Conservation (phyloP, 1,140 invertebrate species). For the Sitodiplosis mosellana region DNA sequence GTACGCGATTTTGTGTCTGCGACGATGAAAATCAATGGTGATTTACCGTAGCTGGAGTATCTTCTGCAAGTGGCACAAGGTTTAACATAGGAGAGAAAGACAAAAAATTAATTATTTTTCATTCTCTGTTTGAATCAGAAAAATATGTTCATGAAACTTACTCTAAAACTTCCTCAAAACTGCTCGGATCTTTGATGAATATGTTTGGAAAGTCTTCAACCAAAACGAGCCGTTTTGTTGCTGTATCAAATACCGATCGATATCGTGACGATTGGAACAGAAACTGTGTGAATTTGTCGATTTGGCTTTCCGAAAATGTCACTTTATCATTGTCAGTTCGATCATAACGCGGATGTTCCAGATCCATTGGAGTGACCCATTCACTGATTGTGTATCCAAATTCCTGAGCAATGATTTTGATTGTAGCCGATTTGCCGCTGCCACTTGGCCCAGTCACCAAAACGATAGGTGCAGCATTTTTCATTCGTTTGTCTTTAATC, state of each 20-base stretch:
- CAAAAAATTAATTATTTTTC: conserved; percentile 2
- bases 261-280: conserved; percentile 46
- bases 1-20: conserved; percentile 39
- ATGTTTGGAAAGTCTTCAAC: conserved; percentile 62
- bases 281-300: conserved; percentile 45
- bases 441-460: conserved; percentile 52
- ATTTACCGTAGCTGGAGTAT: conserved; percentile 37
- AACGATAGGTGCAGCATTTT: conserved; percentile 32
- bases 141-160: conserved; percentile 25
- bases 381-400: conserved; percentile 38
- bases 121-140: conserved; percentile 3
- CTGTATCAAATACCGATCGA: conserved; percentile 34
- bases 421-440: conserved; percentile 45
- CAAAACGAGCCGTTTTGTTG: conserved; percentile 34
- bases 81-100: conserved; percentile 8
- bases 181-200: conserved; percentile 35
- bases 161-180: conserved; percentile 42
- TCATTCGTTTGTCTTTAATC: conserved; percentile 18
- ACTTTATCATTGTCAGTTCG: conserved; percentile 14
- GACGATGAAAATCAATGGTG: conserved; percentile 49
- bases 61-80: conserved; percentile 35
- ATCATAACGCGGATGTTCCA: conserved; percentile 9
- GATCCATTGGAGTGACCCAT: conserved; percentile 53
- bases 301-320: conserved; percentile 33
- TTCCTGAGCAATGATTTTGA: conserved; percentile 37